Evolutionary conservation across 2,113 vertebrate species (phyloP), one percentile per base, ranked within the genome.

Genomic region (Meleagris gallopavo): DNA sequence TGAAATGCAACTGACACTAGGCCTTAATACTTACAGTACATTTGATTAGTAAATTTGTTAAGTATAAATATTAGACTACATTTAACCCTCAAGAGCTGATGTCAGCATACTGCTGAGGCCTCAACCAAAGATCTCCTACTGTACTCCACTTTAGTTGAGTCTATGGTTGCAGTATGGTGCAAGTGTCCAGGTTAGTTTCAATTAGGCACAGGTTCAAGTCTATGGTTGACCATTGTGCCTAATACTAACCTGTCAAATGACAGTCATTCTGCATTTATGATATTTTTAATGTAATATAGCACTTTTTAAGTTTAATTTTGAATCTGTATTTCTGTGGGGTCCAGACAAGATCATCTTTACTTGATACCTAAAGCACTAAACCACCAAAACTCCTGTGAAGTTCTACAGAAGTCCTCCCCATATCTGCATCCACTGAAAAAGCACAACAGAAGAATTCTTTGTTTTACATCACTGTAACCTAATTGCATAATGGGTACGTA

Each of bases 401-500:
- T 57, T 72, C 60, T 80, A 14, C 25, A 61, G 67, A 50, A 83
- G 13, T 1, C 3, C 7, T 66, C 79, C 38, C 45, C 10, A 24
- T 30, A 14, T 11, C 30, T 60, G 48, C 17, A 8, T 55, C 27
- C 40, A 32, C n/a, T 36, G 27, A 41, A 10, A 61, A 77, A 62
- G 13, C 8, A 27, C 6, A 61, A 32, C 6, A 48, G 40, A 34
- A 29, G 22, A 88, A 43, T 29, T 38, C 17, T 65, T 72, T 71
- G 10, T 58, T 38, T 19, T 19, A 40, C 29, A 34, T 55, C 38
- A 43, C 15, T 17, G 18, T 74, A 58, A 8, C 30, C 13, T 15
- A 52, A 84, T 38, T 14, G 30, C 1, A 1, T 5, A 69, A 64
- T 10, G 45, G 7, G 45, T 0, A 57, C 34, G 25, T 57, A 15